Conservation (phyloP, 1,140 invertebrate genomes). For the Philotrypesis tridentata region DNA sequence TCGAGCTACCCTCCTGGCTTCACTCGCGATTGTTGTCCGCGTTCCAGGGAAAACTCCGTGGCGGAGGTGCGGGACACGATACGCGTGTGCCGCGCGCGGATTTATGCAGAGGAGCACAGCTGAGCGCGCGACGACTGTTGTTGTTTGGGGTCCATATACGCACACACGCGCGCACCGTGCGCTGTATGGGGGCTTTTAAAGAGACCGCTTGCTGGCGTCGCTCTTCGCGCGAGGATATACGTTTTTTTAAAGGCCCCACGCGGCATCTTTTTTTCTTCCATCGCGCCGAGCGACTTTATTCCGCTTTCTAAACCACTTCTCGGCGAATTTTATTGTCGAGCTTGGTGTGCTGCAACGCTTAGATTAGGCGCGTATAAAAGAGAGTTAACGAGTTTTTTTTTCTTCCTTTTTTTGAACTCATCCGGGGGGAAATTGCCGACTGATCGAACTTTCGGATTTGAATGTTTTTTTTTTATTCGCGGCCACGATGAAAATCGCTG, state of each 20-base stretch:
- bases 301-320: slow-evolving; percentile 69
- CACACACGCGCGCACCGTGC: too few relatives aligned
- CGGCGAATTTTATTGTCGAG: slow-evolving; percentile 52
- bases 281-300: slow-evolving; percentile 17
- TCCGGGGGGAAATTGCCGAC: too few relatives aligned
- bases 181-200: slow-evolving; percentile 29
- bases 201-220: slow-evolving; percentile 5
- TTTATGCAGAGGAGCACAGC: not conserved
- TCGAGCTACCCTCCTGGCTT: not conserved
- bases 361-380: too few relatives aligned
- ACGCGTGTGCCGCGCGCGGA: not conserved
- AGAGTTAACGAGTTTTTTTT: too few relatives aligned
- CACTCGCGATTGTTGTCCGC: not conserved
- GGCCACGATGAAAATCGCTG: not conserved
- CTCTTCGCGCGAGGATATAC: not conserved
- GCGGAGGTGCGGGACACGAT: not conserved
- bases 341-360: not conserved
- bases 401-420: too few relatives aligned
- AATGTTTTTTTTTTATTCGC: not conserved
- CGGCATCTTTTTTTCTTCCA: not conserved
- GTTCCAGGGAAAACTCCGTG: too few relatives aligned
- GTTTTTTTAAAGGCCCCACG: slow-evolving; percentile 34
- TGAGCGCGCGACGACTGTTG: not conserved
- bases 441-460: too few relatives aligned
- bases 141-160: not conserved